Percentiles rank a stretch among this genome's conserved stretches.
These are phyloP conservation scores for Agrotis puta DNA, from an alignment of 2,888 invertebrate species.

Conservation along the genomic window DNA sequence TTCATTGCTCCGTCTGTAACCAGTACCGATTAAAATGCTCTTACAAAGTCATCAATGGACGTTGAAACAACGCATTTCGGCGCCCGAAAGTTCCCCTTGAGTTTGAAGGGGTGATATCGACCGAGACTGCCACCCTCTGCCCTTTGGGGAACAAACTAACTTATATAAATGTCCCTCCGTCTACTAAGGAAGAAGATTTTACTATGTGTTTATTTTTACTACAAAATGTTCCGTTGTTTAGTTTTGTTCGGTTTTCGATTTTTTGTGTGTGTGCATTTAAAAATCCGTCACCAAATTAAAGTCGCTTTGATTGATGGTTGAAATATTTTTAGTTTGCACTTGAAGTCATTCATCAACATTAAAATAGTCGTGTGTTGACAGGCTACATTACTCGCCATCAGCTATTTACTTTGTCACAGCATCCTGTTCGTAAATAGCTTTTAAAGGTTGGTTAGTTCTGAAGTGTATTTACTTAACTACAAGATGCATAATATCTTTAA, in stretches of 20 bases:
- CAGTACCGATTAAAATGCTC: conserved; percentile 11
- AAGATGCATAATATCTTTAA: background rate
- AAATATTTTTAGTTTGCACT: background rate
- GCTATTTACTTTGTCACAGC: background rate
- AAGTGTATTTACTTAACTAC: too few species aligned
- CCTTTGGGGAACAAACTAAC: conserved; percentile 57
- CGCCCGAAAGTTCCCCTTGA: conserved; percentile 34
- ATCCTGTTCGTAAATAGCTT: too few species aligned
- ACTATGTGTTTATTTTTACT: conserved; percentile 59
- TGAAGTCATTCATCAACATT: background rate
- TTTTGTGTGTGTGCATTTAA: background rate
- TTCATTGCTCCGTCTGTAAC: conserved; percentile 43
- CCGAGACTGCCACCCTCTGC: conserved; percentile 48
- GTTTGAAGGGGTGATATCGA: conserved; percentile 66
- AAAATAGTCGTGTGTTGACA: background rate
- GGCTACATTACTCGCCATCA: background rate
- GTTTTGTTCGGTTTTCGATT: conserved; percentile 26
- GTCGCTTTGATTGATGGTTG: background rate
- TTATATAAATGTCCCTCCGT: conserved; percentile 61
- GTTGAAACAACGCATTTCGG: conserved; percentile 28
- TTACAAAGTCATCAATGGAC: conserved; percentile 58
- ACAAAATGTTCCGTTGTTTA: conserved; percentile 31
- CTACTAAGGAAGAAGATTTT: conserved; percentile 55
- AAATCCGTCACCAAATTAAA: background rate
- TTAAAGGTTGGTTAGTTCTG: too few species aligned